Evolutionary conservation across 2,797 vertebrate species (phyloP).

Genomic region (Pteropus rufus): DNA sequence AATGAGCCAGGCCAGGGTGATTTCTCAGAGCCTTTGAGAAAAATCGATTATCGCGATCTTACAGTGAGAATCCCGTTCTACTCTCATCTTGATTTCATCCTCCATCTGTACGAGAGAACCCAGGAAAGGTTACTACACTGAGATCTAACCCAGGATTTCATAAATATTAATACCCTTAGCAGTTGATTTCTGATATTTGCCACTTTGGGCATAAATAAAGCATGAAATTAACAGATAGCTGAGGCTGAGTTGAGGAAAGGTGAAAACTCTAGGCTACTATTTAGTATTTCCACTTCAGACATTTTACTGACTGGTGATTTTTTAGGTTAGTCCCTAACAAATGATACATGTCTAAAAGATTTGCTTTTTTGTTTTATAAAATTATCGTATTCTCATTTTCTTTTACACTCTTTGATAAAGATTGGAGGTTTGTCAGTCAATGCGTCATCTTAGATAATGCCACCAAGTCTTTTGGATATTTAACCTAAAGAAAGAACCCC

Average conservation of each 20-base stretch:
- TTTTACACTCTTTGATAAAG: background rate
- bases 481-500: background rate
- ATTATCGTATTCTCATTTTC: background rate
- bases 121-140: background rate
- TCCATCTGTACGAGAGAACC: background rate
- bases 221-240: background rate
- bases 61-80: background rate
- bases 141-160: background rate
- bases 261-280: background rate
- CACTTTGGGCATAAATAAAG: background rate
- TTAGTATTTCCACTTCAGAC: slow-evolving; percentile 16
- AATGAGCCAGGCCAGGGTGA: background rate
- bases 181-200: background rate
- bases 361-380: background rate
- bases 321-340: background rate
- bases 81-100: background rate
- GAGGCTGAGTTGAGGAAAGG: background rate
- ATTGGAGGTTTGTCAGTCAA: background rate
- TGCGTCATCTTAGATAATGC: background rate
- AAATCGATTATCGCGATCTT: background rate
- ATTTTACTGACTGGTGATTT: background rate
- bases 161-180: background rate
- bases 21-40: background rate
- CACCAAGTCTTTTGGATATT: background rate
- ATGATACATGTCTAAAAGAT: background rate